A percentile compares a stretch with the other conserved stretches of the same genome.
phyloP scores from a whole-genome alignment of 2,113 vertebrate species.

The Morone saxatilis region DNA sequence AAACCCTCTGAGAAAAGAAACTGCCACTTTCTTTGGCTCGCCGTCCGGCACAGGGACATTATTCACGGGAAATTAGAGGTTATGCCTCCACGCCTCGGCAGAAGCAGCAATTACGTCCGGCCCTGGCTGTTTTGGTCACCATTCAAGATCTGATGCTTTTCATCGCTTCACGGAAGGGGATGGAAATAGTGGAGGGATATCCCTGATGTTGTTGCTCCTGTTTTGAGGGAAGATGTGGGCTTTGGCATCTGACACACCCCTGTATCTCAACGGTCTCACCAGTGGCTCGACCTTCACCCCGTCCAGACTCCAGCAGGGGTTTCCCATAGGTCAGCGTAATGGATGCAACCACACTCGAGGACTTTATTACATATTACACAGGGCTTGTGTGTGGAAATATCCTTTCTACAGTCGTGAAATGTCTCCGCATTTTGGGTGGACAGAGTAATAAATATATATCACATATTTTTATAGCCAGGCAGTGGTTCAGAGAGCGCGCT shows the following conservation, averaged over 20 bases:
- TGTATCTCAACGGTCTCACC: conserved; percentile 46
- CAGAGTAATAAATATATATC: conserved; percentile 54
- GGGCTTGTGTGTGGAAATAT: conserved; percentile 53
- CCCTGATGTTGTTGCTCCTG: conserved; percentile 55
- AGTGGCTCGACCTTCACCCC: conserved; percentile 64
- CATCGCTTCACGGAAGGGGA: conserved; percentile 44
- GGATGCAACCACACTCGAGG: conserved; percentile 49
- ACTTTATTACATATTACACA: conserved; percentile 58
- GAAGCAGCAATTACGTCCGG: conserved; percentile 77
- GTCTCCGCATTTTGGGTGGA: conserved; percentile 62
- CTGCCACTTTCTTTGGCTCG: conserved; percentile 76
- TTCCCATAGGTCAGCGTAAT: conserved; percentile 59
- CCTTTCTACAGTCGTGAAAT: conserved; percentile 34
- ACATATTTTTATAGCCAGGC: conserved; percentile 44
- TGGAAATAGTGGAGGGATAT: conserved; percentile 70
- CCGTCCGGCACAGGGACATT: conserved; percentile 74
- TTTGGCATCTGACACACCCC: conserved; percentile 55
- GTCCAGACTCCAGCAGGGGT: conserved; percentile 30
- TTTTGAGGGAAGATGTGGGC: conserved; percentile 46
- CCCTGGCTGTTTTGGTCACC: conserved; percentile 65
- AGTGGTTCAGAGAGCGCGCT: conserved; percentile 16
- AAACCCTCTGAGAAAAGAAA: conserved; percentile 81
- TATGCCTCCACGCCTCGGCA: conserved; percentile 71
- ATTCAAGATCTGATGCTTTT: conserved; percentile 64
- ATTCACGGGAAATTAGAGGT: conserved; percentile 84